Evolutionary conservation across 35 echinoderm and acorn worm genomes (phyloP), one percentile per base, ranked within the genome.

Genomic region (Anneissia japonica): DNA sequence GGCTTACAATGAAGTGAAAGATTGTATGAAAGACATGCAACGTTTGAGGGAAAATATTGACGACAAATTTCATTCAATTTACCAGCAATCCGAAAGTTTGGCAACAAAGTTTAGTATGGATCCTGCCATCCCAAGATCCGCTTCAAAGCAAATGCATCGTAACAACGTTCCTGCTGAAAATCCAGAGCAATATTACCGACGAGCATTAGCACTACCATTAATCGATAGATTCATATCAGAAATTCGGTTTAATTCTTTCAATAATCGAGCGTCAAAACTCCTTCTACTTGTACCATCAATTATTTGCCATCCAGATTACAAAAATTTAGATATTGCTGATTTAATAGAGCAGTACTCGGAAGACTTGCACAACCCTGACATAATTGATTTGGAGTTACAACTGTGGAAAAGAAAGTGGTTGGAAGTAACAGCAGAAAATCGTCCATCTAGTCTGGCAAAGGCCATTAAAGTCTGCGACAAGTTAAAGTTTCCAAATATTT

Each of bases 391-490:
- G 84, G 72, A 85, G 31, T 40, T 38, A 37, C 19, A 46, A 0
- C 36, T 35, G 6, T 85, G 83, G 82, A 85, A 85, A n/a, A n/a
- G n/a, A n/a, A n/a, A n/a, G n/a, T n/a, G n/a, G n/a, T n/a, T n/a
- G n/a, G n/a, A n/a, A n/a, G n/a, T n/a, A n/a, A n/a, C n/a, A n/a
- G n/a, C 75, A 41, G 84, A 85, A 75, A n/a, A 38, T 5, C 84
- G 84, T 1, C 84, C 36, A 38, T 28, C 37, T 39, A 38, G 31
- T 26, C 35, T 13, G 36, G 83, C 51, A 38, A 30, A 55, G 33
- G 83, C 30, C 35, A 85, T 85, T 37, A 85, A 74, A n/a, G 84
- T 75, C 37, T 76, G 84, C 34, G 74, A 85, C 3, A 0, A 7
- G 2, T 36, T 75, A 33, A 38, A 46, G 3, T 85, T 85, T 35